A percentile compares a stretch with the other conserved stretches of the same genome.
These are phyloP conservation scores for Alsophila aescularia DNA, from an alignment of 2,888 invertebrate species.

Conservation along the genomic window DNA sequence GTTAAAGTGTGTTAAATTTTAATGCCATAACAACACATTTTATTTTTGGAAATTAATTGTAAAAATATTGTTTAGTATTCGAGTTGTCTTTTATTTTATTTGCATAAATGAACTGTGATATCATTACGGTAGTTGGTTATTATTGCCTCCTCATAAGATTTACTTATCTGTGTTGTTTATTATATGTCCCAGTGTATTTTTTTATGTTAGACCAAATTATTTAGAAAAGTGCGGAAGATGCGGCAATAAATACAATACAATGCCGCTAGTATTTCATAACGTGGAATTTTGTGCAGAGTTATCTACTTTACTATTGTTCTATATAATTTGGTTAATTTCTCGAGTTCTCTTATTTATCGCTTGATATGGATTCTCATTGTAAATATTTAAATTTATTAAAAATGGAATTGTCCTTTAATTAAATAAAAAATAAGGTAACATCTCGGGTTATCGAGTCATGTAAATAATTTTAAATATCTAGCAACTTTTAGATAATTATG, in stretches of 20 bases:
- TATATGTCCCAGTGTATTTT: slow-evolving; percentile 15
- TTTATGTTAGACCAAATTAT: slow-evolving; percentile 18
- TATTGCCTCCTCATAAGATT: slow-evolving; percentile 46
- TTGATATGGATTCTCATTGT: slow-evolving; percentile 61
- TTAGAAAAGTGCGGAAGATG: no score
- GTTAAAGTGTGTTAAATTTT: slow-evolving; percentile 51
- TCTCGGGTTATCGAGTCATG: slow-evolving; percentile 67
- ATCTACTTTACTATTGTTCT: no score
- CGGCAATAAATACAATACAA: no score
- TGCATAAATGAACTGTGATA: slow-evolving; percentile 85
- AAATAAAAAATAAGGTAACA: slow-evolving; percentile 44
- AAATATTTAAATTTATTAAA: slow-evolving; percentile 66
- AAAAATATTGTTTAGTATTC: slow-evolving; percentile 46
- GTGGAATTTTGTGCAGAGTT: no score
- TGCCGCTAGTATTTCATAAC: no score
- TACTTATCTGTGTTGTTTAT: slow-evolving; percentile 13
- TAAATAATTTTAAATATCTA: slow-evolving; percentile 67
- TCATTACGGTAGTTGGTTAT: slow-evolving; percentile 77
- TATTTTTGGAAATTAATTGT: slow-evolving; percentile 37
- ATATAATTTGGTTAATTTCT: neutral
- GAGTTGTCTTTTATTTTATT: slow-evolving; percentile 65
- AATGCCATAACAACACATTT: slow-evolving; percentile 62
- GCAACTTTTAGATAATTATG: slow-evolving; percentile 53
- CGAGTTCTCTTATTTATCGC: slow-evolving; percentile 34
- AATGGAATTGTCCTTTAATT: slow-evolving; percentile 75